These are phyloP conservation scores for Tetramorium bicarinatum DNA, from an alignment of 2,888 invertebrate species.

Conservation along the genomic window DNA sequence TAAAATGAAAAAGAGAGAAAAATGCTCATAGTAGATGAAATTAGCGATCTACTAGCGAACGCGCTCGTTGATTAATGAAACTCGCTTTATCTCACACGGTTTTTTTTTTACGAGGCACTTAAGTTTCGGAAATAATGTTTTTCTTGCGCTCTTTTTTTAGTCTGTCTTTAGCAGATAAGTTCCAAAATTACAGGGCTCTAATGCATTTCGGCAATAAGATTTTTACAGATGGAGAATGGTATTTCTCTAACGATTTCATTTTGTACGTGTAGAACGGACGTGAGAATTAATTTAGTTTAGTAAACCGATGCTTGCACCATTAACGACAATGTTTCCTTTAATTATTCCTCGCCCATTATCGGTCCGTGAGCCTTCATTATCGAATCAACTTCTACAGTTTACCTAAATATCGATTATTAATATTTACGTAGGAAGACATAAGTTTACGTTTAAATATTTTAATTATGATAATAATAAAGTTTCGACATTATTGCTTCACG, in stretches of 20 bases:
- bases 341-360: constrained; percentile 51
- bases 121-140: constrained; percentile 3
- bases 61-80: constrained; percentile 30
- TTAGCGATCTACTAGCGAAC: constrained; percentile 21
- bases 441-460: constrained; percentile 28
- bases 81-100: neutral
- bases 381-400: constrained; percentile 39
- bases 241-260: constrained; percentile 63
- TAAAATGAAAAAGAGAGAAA: neutral
- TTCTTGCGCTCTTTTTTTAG: neutral
- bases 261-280: neutral
- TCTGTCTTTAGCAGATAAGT: constrained; percentile 20
- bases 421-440: constrained; percentile 1
- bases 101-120: neutral
- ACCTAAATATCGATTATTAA: constrained; percentile 40
- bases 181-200: constrained; percentile 31
- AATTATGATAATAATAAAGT: constrained; percentile 15
- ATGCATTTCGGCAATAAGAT: constrained; percentile 60
- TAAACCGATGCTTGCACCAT: constrained; percentile 53
- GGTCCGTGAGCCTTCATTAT: constrained; percentile 15
- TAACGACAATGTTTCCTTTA: constrained; percentile 57
- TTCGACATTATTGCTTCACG: neutral
- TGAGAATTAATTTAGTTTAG: constrained; percentile 51
- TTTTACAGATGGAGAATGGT: constrained; percentile 23
- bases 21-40: neutral